Evolutionary conservation across 2,113 vertebrate genomes (phyloP).

Genomic region (Periophthalmus modestus): DNA sequence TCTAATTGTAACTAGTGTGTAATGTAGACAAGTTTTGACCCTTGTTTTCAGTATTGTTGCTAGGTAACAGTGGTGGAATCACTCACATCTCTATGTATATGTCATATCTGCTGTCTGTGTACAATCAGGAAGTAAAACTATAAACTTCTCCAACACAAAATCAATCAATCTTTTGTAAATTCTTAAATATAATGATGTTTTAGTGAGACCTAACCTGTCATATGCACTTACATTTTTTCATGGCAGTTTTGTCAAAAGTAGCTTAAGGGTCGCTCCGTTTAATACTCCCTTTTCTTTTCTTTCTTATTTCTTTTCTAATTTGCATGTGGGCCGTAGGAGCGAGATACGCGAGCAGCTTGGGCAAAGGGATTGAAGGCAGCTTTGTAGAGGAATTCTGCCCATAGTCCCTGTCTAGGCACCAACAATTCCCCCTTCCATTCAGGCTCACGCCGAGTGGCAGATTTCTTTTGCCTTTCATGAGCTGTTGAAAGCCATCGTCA

Average conservation of each 20-base stretch:
- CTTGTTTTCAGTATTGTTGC: no score
- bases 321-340: slow-evolving; percentile 37
- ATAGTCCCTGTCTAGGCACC: slow-evolving; percentile 35
- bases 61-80: no score
- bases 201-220: no score
- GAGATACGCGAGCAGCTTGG: slow-evolving; percentile 22
- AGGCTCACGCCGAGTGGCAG: slow-evolving; percentile 55
- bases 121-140: no score
- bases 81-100: no score
- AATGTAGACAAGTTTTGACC: no score
- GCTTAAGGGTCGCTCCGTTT: slow-evolving; percentile 27
- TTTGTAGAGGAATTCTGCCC: slow-evolving; percentile 51
- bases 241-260: slow-evolving; percentile 40
- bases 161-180: no score
- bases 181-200: no score
- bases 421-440: slow-evolving; percentile 53
- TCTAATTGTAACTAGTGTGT: no score
- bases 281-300: slow-evolving; percentile 40
- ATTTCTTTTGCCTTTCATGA: slow-evolving; percentile 67
- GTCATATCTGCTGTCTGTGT: no score
- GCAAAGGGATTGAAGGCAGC: slow-evolving; percentile 56
- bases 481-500: slow-evolving; percentile 61
- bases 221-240: background rate
- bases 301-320: slow-evolving; percentile 28
- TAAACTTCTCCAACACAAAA: no score